These are phyloP conservation scores for Hippocampus comes DNA, from an alignment of 2,113 vertebrate species.

Conservation along the genomic window DNA sequence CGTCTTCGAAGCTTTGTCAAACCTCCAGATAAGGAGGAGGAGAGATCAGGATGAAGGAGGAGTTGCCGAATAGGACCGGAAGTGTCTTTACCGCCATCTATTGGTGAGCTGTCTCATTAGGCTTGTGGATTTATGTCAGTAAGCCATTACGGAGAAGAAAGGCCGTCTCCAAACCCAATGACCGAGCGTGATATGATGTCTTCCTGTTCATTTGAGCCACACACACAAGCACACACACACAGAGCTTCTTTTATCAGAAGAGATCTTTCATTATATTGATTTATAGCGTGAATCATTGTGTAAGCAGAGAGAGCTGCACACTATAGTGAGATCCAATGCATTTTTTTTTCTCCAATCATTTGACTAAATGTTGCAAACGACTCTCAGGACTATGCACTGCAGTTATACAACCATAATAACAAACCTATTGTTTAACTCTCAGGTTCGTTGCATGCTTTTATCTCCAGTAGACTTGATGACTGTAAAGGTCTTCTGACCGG, in stretches of 20 bases:
- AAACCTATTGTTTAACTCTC: no score
- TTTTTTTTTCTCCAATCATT: no score
- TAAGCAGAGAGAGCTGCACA: no score
- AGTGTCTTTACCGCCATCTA: constrained; percentile 11
- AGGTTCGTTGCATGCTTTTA: no score
- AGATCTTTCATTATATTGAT: not conserved
- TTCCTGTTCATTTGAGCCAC: constrained; percentile 16
- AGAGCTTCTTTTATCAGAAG: not conserved
- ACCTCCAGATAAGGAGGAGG: not conserved
- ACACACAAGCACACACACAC: not conserved
- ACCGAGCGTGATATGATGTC: constrained; percentile 42
- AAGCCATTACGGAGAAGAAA: constrained; percentile 12
- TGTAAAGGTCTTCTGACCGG: no score
- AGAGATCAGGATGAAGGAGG: not conserved
- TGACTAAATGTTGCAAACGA: no score
- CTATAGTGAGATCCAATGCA: no score
- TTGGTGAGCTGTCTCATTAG: constrained; percentile 21
- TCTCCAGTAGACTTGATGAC: no score
- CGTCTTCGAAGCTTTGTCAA: not conserved
- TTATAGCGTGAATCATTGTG: not conserved
- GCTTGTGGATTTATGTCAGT: constrained; percentile 36
- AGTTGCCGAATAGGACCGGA: not conserved
- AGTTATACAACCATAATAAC: no score
- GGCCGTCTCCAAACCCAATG: constrained; percentile 6
- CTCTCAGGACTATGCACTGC: no score